Conservation (phyloP, 2,888 invertebrate genomes). For the Rotaria magnacalcarata region DNA sequence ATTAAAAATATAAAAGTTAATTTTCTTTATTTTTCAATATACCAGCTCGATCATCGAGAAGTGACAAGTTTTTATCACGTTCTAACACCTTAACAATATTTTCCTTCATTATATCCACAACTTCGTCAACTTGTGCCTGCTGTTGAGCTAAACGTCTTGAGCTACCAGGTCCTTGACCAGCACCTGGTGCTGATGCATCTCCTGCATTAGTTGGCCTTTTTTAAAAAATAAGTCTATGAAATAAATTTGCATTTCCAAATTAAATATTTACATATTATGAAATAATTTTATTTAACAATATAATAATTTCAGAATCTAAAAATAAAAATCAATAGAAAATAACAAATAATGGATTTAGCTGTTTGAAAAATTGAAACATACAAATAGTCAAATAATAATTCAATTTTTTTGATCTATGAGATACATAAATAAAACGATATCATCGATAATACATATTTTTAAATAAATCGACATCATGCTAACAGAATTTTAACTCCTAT, state of each 20-base stretch:
- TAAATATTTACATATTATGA: not conserved
- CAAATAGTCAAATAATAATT: not conserved
- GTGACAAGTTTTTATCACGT: constrained; percentile 87
- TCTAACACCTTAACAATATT: constrained; percentile 94
- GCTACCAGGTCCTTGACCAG: not conserved
- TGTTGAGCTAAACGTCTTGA: constrained; percentile 63
- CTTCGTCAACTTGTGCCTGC: constrained; percentile 65
- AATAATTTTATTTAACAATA: too few relatives aligned
- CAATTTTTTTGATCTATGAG: not conserved
- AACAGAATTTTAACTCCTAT: too few relatives aligned
- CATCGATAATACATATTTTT: not conserved
- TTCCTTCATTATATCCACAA: constrained; percentile 71
- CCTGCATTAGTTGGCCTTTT: not conserved
- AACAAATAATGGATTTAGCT: not conserved
- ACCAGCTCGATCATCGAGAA: constrained; percentile 84
- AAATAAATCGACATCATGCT: not conserved
- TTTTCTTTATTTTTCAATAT: not conserved
- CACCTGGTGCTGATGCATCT: not conserved
- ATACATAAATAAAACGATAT: not conserved
- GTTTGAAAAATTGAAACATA: not conserved
- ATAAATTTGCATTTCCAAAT: not conserved
- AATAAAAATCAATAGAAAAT: not conserved
- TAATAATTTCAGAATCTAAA: not conserved
- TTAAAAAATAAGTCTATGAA: not conserved
- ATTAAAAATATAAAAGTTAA: too few relatives aligned